A percentile compares a stretch with the other conserved stretches of the same genome.
Evolutionary conservation across 2,113 vertebrate species (phyloP).

Genomic region (Zapornia atra): DNA sequence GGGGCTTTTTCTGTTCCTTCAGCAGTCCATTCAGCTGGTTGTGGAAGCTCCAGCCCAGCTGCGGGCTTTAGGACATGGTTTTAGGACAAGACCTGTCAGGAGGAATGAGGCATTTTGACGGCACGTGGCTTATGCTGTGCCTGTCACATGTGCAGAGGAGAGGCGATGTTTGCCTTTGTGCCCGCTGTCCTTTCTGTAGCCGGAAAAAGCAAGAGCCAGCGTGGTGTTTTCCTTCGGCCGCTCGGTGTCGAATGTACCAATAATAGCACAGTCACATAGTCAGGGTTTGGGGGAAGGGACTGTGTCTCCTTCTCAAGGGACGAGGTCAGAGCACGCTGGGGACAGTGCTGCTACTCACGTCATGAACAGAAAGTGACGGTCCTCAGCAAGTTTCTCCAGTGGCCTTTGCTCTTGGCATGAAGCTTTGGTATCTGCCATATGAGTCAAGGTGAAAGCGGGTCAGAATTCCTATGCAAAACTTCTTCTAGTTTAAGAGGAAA

Average conservation of each 20-base stretch:
- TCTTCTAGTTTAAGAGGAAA: not conserved
- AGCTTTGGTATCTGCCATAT: not conserved
- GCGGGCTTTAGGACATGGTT: conserved; percentile 5
- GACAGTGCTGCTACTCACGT: not conserved
- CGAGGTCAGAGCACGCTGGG: rapidly evolving
- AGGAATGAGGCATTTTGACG: conserved; percentile 30
- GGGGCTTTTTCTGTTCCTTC: conserved; percentile 31
- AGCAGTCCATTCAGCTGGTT: not conserved
- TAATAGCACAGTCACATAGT: not conserved
- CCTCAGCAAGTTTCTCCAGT: not conserved
- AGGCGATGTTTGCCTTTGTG: conserved; percentile 47
- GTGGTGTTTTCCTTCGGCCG: conserved; percentile 24
- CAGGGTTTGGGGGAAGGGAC: not conserved
- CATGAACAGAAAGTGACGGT: not conserved
- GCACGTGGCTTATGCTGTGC: not conserved
- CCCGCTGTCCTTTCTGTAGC: conserved; percentile 33
- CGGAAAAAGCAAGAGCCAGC: not conserved
- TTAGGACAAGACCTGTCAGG: conserved; percentile 21
- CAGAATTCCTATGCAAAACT: not conserved
- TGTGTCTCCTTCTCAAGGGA: not conserved
- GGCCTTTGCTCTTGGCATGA: not conserved
- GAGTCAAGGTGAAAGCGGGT: not conserved
- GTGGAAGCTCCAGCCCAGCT: conserved; percentile 10
- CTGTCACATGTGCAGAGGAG: conserved; percentile 27
- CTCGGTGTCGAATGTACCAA: not conserved